Percentiles rank a stretch among this genome's conserved stretches.
phyloP scores from a whole-genome alignment of 92 coral and sea anemone species.

The Zoanthus solanderi region DNA sequence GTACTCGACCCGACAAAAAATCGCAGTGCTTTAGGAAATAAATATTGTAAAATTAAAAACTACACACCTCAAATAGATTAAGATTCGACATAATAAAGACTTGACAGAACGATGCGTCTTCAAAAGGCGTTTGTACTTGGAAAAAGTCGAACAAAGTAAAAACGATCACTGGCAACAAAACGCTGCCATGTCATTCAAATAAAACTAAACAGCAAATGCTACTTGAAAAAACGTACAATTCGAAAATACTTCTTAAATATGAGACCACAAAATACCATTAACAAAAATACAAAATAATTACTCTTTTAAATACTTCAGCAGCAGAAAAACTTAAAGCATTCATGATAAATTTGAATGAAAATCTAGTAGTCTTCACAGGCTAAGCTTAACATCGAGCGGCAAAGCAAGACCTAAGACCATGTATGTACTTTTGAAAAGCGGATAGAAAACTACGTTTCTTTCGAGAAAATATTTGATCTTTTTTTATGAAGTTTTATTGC shows the following conservation, averaged over 20 bases:
- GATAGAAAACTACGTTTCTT: not conserved
- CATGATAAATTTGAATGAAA: not conserved
- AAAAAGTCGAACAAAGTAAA: slow-evolving; percentile 21
- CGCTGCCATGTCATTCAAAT: not conserved
- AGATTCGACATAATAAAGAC: not conserved
- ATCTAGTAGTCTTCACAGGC: not conserved
- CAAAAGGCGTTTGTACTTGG: not conserved
- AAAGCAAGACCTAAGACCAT: not conserved
- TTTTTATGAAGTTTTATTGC: not conserved
- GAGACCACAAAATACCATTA: slow-evolving; percentile 15
- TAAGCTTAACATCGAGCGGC: not conserved
- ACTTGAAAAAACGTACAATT: slow-evolving; percentile 23
- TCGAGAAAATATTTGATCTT: not conserved
- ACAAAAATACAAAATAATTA: slow-evolving; percentile 27
- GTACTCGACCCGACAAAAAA: no score
- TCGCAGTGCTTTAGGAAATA: not conserved
- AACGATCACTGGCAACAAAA: not conserved
- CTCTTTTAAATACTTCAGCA: not conserved
- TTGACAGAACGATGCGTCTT: not conserved
- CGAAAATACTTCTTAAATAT: slow-evolving; percentile 34
- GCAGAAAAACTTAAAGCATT: not conserved
- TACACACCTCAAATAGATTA: not conserved
- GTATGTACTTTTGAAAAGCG: not conserved
- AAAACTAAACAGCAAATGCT: slow-evolving; percentile 14
- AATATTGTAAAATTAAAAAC: slow-evolving; percentile 3